Base-by-base conservation (phyloP, 2,797 vertebrate genomes). In the Cryptoprocta ferox region DNA sequence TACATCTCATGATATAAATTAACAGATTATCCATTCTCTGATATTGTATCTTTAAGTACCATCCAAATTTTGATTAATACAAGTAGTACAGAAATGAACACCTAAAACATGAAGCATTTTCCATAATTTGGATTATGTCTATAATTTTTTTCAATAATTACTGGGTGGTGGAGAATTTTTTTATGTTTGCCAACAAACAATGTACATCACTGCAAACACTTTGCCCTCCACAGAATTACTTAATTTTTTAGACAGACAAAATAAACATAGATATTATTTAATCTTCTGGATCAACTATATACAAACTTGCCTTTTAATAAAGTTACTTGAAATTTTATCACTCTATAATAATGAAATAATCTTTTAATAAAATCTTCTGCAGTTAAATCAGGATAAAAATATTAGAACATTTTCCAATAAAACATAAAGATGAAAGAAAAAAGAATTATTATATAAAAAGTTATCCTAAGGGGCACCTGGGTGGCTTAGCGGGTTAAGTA, bases 351-450 rank as follows among this genome's bases (percentile, higher is more conserved):
- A 84, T 45, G 24, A 56, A 90, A 89, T 70, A 92, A 63, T 18
- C 11, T 79, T 63, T 88, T 59, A 78, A 83, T 91, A 95, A 91
- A 96, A 96, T 88, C 7, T 30, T 81, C 8, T 88, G 28, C 91
- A 89, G 0, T 78, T 81, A 91, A 94, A 61, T 88, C 26, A 68
- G 15, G 30, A 61, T 90, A 68, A 80, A 91, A 53, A 66, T 84
- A 83, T 42, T 90, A 8, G 48, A 79, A 39, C 10, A 39, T 76
- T 91, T 96, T 81, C 18, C 32, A 78, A 79, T 84, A 84, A 78
- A 15, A 8, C 16, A 59, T 75, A 95, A 76, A 16, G 24, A 90
- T 90, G 32, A 93, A 96, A 96, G 45, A 11, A 76, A 86, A 93
- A 95, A 15, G 2, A 73, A 37, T 11, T 68, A 82, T 61, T 89